These are phyloP conservation scores for Anas bahamensis DNA, from an alignment of 2,797 vertebrate genomes.

Conservation along the genomic window DNA sequence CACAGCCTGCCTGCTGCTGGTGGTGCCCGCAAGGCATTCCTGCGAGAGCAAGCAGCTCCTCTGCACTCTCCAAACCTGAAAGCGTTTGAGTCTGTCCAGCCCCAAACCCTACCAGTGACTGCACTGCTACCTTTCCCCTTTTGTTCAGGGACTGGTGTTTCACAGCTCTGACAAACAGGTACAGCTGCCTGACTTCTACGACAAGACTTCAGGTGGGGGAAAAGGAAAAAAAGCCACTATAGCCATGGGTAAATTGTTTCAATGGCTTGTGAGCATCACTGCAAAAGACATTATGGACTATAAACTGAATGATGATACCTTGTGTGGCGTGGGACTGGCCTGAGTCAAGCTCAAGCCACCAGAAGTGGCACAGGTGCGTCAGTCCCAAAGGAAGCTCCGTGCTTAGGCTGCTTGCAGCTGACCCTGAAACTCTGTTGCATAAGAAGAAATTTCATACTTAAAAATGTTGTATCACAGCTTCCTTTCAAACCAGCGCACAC, in stretches of 20 bases:
- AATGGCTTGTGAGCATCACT: not conserved
- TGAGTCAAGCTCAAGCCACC: not conserved
- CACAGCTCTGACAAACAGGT: not conserved
- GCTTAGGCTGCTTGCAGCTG: not conserved
- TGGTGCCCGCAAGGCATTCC: not conserved
- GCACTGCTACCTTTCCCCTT: not conserved
- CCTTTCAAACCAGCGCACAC: not conserved
- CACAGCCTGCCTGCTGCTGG: not conserved
- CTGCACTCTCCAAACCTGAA: not conserved
- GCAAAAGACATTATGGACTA: not conserved
- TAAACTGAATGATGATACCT: not conserved
- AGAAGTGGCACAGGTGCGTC: not conserved
- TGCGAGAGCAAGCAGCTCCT: not conserved
- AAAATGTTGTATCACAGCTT: slow-evolving; percentile 6
- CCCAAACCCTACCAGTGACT: not conserved
- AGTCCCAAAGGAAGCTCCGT: not conserved
- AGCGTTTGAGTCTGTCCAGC: not conserved
- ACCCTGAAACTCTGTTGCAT: not conserved
- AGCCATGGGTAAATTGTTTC: not conserved
- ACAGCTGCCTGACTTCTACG: not conserved
- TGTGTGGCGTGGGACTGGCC: not conserved
- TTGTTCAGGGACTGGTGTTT: not conserved
- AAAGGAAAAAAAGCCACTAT: too few relatives aligned
- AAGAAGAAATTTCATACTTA: slow-evolving; percentile 9
- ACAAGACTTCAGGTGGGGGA: not conserved